Percentiles rank a stretch among this genome's conserved stretches.
Conservation (phyloP, 2,888 invertebrate genomes). For the Erynnis tages region DNA sequence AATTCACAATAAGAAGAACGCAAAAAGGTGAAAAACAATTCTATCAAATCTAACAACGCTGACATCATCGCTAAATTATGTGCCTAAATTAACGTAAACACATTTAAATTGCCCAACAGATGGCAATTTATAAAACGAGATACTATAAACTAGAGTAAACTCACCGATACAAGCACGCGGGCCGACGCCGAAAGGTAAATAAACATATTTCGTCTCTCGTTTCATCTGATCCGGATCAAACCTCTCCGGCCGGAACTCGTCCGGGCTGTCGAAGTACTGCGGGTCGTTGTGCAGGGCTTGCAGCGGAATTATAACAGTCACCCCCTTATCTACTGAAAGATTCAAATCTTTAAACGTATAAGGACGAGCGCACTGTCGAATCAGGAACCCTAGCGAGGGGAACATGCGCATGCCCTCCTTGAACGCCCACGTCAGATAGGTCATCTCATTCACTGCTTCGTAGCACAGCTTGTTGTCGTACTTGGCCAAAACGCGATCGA, state of each 20-base stretch:
- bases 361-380: conserved; percentile 40
- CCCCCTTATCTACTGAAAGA: conserved; percentile 44
- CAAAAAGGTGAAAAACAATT: too few relatives aligned
- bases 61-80: too few relatives aligned
- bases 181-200: conserved; percentile 58
- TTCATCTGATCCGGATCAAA: conserved; percentile 44
- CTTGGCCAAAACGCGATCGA: conserved; percentile 47
- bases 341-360: conserved; percentile 28
- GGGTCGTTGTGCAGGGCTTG: conserved; percentile 53
- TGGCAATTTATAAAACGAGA: too few relatives aligned
- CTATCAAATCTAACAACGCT: too few relatives aligned
- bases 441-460: conserved; percentile 56
- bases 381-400: conserved; percentile 52
- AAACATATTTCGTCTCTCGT: conserved; percentile 45
- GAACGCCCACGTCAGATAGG: conserved; percentile 51
- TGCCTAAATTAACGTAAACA: too few relatives aligned
- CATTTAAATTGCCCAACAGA: too few relatives aligned
- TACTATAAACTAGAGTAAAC: conserved; percentile 12
- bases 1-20: too few relatives aligned
- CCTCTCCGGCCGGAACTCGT: conserved; percentile 50
- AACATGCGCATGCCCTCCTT: conserved; percentile 55
- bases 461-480: conserved; percentile 49
- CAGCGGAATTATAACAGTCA: conserved; percentile 42
- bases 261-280: conserved; percentile 48
- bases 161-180: conserved; percentile 59